Percentiles rank a stretch among this genome's conserved stretches.
These are phyloP conservation scores for Manduca sexta DNA, from an alignment of 1,140 invertebrate genomes.

Conservation along the genomic window DNA sequence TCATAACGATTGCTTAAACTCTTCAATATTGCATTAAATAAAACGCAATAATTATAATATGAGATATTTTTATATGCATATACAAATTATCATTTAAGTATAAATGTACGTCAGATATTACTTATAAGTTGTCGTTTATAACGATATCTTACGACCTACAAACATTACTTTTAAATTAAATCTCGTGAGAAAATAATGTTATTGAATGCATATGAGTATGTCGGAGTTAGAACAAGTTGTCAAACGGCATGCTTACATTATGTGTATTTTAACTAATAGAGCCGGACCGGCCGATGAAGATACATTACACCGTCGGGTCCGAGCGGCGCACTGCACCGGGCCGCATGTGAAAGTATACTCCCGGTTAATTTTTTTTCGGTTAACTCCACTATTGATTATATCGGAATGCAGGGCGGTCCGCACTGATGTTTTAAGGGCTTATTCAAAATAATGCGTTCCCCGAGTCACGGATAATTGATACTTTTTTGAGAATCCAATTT, in stretches of 20 bases:
- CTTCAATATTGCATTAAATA: too few relatives aligned
- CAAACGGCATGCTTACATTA: background rate
- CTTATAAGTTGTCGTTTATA: too few relatives aligned
- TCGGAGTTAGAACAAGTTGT: too few relatives aligned
- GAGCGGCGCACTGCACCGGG: background rate
- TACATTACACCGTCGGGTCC: background rate
- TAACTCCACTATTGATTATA: conserved; percentile 22
- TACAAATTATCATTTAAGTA: too few relatives aligned
- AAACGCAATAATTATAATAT: too few relatives aligned
- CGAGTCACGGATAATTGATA: conserved; percentile 13
- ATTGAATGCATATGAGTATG: too few relatives aligned
- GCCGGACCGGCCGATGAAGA: background rate
- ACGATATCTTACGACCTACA: too few relatives aligned
- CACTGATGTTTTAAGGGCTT: conserved; percentile 11
- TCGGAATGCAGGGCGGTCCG: conserved; percentile 16
- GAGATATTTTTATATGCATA: too few relatives aligned
- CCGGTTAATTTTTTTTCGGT: conserved; percentile 4
- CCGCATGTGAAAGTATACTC: conserved; percentile 1
- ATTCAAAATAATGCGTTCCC: conserved; percentile 10
- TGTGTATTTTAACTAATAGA: background rate
- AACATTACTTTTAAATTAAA: too few relatives aligned
- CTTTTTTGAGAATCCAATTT: background rate
- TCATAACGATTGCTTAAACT: too few relatives aligned
- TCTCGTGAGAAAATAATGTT: too few relatives aligned
- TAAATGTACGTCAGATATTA: too few relatives aligned